Conservation (phyloP, 2,113 vertebrate species). For the Propithecus coquereli region DNA sequence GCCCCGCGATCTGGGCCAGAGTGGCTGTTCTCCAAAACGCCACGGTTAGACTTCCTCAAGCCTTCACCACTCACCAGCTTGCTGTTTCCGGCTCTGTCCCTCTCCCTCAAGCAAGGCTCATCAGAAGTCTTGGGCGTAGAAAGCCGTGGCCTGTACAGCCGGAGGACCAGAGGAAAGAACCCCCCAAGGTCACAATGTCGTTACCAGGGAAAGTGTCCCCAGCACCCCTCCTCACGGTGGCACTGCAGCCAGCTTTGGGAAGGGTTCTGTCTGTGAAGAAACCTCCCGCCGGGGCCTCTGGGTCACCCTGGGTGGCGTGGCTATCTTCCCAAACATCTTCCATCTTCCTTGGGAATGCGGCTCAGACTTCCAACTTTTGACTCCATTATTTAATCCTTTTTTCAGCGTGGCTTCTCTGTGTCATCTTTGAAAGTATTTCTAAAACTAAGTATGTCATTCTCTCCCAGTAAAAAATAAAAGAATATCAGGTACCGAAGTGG, state of each 20-base stretch:
- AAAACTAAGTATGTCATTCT: neutral
- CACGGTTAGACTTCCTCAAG: no score
- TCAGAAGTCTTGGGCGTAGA: neutral
- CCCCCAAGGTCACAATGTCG: no score
- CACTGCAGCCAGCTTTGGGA: neutral
- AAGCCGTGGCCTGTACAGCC: neutral
- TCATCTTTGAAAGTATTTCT: neutral
- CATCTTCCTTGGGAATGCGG: neutral
- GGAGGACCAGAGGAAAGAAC: neutral
- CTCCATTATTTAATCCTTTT: neutral
- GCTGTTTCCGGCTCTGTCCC: no score
- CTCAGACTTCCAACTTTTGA: neutral
- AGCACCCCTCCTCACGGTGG: rapidly evolving
- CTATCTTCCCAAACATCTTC: neutral
- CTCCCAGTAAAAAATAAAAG: neutral
- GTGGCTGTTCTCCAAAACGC: neutral
- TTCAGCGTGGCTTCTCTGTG: neutral
- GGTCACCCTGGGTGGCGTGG: no score
- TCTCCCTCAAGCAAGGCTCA: neutral
- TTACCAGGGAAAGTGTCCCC: neutral
- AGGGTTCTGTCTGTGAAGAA: neutral
- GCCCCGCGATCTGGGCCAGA: neutral
- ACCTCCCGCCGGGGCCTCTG: no score
- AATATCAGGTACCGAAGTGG: neutral
- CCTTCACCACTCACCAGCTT: neutral